Conservation (phyloP, 2,888 invertebrate species). For the Sesamia inferens region DNA sequence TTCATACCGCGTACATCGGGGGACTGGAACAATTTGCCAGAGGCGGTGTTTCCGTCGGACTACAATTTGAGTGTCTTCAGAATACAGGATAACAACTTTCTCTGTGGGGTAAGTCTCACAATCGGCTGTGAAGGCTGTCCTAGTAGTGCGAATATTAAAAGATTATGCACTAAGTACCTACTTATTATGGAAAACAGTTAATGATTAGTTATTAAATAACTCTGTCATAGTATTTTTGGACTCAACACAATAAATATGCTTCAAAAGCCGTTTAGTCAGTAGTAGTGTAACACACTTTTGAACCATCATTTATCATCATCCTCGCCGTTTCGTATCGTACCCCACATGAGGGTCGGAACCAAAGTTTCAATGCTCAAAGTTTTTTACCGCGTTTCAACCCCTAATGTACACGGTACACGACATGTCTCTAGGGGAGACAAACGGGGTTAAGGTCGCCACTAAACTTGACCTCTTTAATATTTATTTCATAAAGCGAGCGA, state of each 20-base stretch:
- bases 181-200: not conserved
- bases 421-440: conserved; percentile 20
- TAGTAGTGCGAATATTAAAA: not conserved
- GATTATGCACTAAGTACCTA: no score
- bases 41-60: no score
- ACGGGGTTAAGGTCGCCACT: conserved; percentile 29
- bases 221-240: not conserved
- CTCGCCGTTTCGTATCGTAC: not conserved
- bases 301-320: no score
- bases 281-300: no score
- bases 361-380: not conserved
- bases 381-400: not conserved
- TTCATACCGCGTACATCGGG: no score
- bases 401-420: not conserved
- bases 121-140: no score
- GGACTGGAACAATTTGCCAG: no score
- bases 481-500: conserved; percentile 23
- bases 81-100: no score
- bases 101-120: not conserved
- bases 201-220: not conserved
- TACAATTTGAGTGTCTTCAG: no score
- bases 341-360: conserved; percentile 1
- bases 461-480: conserved; percentile 35
- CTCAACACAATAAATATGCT: not conserved
- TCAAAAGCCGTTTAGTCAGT: no score